Evolutionary conservation across 2,797 vertebrate species (phyloP), one percentile per base, ranked within the genome.

Genomic region (Gastrophryne carolinensis): DNA sequence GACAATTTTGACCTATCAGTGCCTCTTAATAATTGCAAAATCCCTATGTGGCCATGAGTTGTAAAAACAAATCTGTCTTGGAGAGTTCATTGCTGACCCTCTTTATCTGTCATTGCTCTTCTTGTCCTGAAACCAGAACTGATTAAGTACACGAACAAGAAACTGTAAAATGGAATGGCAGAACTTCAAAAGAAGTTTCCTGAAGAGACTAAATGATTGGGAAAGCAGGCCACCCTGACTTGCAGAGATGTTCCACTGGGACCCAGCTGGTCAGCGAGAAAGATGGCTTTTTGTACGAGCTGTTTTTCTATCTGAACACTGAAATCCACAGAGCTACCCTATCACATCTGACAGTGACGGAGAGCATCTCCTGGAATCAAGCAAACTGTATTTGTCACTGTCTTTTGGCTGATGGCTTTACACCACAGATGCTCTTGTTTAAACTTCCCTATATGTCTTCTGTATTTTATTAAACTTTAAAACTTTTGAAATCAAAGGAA

Each of bases 221-320:
- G 61, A 75, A 75, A 68, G 54, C 63, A 66, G 73, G 73, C 64
- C 73, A 75, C 64, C 63, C 63, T 61, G 73, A 52, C 73, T 67
- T 37, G 73, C 64, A 39, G 61, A 64, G 61, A 11, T 27, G 67
- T 41, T 67, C 73, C 64, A 35, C 17, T 29, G 73, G 73, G 64
- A 75, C 29, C 27, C 32, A 34, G 67, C 63, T 68, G 67, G 73
- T 75, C 73, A 75, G 67, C 53, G 27, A 60, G 73, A 67, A 68
- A 61, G 39, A 68, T 75, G 24, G 63, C 63, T 68, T 67, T 74
- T 75, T 61, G 23, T 54, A 53, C 52, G 70, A 30, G 35, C 62
- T 65, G 35, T 64, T 65, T 74, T 68, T 61, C 15, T 41, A 67
- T 75, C 53, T 57, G 68, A 68, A 68, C 44, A 68, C 29, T 60